phyloP scores from a whole-genome alignment of 2,113 vertebrate species.

The Trematocara variabile region DNA sequence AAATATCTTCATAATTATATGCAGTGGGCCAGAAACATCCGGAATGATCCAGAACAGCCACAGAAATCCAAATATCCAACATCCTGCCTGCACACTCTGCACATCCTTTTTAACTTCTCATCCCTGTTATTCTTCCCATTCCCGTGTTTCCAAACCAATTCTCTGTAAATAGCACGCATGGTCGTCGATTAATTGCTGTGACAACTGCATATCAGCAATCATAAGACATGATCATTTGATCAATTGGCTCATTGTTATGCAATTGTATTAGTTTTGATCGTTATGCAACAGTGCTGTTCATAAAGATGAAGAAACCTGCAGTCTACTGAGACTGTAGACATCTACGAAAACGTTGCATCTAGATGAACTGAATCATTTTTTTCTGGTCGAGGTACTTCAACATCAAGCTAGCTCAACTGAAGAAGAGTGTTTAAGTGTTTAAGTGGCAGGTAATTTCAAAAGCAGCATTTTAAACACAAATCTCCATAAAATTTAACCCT shows the following conservation, averaged over 20 bases:
- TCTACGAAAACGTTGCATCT: not conserved
- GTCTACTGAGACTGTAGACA: not conserved
- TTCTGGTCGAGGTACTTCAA: not conserved
- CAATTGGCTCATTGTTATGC: not conserved
- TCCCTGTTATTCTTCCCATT: not conserved
- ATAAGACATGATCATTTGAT: not conserved
- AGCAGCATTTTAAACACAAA: not conserved
- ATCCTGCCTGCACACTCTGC: not conserved
- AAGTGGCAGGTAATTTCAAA: not conserved
- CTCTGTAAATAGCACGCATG: not conserved
- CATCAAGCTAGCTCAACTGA: not conserved
- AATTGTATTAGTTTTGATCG: not conserved
- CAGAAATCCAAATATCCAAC: not conserved
- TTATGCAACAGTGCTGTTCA: not conserved
- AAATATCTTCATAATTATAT: not conserved
- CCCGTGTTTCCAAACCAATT: not conserved
- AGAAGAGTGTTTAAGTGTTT: not conserved
- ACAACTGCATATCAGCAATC: not conserved
- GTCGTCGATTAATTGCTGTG: not conserved
- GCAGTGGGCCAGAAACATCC: not conserved
- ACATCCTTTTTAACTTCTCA: not conserved
- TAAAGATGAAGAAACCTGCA: not conserved
- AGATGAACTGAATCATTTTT: not conserved
- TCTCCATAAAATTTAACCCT: not conserved
- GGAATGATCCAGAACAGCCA: not conserved